These are phyloP conservation scores for Danaus plexippus DNA, from an alignment of 1,140 invertebrate species.

Conservation along the genomic window DNA sequence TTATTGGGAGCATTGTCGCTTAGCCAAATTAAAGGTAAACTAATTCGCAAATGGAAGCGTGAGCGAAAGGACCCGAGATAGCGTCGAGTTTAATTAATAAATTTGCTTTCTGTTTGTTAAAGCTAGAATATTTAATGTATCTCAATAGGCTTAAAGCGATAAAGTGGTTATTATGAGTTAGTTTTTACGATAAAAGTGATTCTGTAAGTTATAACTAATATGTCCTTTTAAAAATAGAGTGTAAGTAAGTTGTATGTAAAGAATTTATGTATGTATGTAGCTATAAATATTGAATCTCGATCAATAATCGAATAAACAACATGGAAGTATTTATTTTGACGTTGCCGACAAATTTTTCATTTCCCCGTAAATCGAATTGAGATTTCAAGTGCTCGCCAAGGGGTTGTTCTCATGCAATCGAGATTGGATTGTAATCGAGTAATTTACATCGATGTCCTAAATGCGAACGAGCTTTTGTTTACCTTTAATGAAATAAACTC, in stretches of 20 bases:
- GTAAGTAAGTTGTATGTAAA: too few species aligned
- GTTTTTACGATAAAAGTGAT: too few species aligned
- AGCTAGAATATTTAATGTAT: not conserved
- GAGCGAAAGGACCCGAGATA: slow-evolving; percentile 22
- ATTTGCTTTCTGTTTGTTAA: slow-evolving; percentile 20
- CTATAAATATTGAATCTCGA: too few species aligned
- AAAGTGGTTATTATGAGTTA: too few species aligned
- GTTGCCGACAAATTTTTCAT: slow-evolving; percentile 10
- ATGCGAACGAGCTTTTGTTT: slow-evolving; percentile 9
- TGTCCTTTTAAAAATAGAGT: too few species aligned
- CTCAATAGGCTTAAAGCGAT: too few species aligned
- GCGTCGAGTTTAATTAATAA: slow-evolving; percentile 29
- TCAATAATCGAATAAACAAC: slow-evolving; percentile 1
- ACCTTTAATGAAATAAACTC: not conserved
- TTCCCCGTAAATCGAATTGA: slow-evolving; percentile 14
- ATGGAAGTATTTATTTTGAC: slow-evolving; percentile 2
- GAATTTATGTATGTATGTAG: too few species aligned
- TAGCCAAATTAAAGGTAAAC: slow-evolving; percentile 59
- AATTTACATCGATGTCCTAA: slow-evolving; percentile 15
- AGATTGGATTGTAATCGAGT: slow-evolving; percentile 23
- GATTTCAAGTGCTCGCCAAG: slow-evolving; percentile 16
- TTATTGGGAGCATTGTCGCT: slow-evolving; percentile 38
- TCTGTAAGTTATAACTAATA: too few species aligned
- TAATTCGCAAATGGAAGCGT: slow-evolving; percentile 45
- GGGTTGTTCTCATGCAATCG: slow-evolving; percentile 14